Evolutionary conservation across 2,888 invertebrate species (phyloP), one percentile per base, ranked within the genome.

Genomic region (Aleiodes testaceus): DNA sequence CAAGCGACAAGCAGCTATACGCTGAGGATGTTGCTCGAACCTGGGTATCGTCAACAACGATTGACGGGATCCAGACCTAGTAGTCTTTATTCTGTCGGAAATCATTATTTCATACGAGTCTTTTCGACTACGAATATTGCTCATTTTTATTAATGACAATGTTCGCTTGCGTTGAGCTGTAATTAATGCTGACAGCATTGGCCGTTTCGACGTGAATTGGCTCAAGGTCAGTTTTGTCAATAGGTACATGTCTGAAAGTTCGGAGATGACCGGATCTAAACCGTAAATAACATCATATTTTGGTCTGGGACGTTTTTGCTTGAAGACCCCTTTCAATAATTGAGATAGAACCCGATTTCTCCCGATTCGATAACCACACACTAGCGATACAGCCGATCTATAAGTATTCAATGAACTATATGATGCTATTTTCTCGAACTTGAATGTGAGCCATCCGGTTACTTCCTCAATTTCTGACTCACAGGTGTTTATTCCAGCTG

Each of bases 291-390:
- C 1, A 3, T 50, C 50, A 18, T 50, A 50, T 9, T 50, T 50
- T 9, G 50, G 50, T 72, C 72, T 74, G 74, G 18, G 1, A 5
- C 18, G 70, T 3, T 44, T 44, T 30, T 36, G 12, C 9, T 70
- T 61, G 20, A 20, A 66, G 3, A 55, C 30, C 2, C 72, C 70
- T 47, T 70, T 69, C 6, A 72, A n/a, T 3, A 72, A 44, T 22
- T 63, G 59, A 2, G 36, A 30, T 1, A 72, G 50, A 9, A 42
- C 2, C 0, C 42, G 11, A 59, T 69, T 65, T n/a, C 68, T 72
- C 3, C 52, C 45, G 18, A 72, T 45, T 26, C 47, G 63, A 9
- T 44, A 30, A 2, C 44, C 45, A 16, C 65, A 20, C 3, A 72
- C n/a, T 12, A 72, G 14, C 0, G 69, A 69, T 16, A 72, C n/a